Base-by-base conservation (phyloP, 1,140 invertebrate species). In the Drosophila tani region DNA sequence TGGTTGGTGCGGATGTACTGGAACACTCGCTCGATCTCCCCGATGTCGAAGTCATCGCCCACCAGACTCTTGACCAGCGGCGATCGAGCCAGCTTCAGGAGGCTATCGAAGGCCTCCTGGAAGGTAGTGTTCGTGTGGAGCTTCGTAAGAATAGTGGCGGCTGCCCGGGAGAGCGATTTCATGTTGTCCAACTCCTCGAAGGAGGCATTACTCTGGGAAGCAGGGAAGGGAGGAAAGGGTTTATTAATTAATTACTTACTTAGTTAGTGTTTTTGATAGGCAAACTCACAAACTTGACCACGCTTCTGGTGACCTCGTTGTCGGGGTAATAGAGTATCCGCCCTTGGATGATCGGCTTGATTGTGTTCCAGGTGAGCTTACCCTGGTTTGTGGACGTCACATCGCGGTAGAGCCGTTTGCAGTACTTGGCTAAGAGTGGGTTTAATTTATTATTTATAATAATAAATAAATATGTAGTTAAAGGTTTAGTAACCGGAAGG, bases 281-380 rank as follows among this genome's bases (percentile, higher is more conserved):
- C 11, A 12, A 35, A 71, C 82, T 91, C 86, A 94, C 94, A 88
- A 93, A 80, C 46, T 92, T 81, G 76, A 96, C 94, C 43, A 96
- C 94, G 21, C 92, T 93, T 12, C 92, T 75, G 2, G 95, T 94
- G 2, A 91, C 75, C 0, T 88, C 92, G 6, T 92, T 94, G 8
- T 93, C 76, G 0, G 95, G 95, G 0, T 94, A 94, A 74, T 95
- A 95, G 1, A 96, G 84, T 41, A 96, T 95, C 55, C 93, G 94
- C 6, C 95, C 95, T 75, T 95, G 94, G 32, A 96, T 90, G 12
- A 96, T 92, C 0, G 95, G 95, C 74, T 96, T 96, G 6, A 95
- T 93, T 65, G 95, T 95, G 11, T 94, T 95, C 95, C 95, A 96
- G 19, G 95, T 92, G 15, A 96, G 95, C 80, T 96, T 96, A 2